Conservation (phyloP, 2,113 vertebrate species). For the Bagarius yarrelli region DNA sequence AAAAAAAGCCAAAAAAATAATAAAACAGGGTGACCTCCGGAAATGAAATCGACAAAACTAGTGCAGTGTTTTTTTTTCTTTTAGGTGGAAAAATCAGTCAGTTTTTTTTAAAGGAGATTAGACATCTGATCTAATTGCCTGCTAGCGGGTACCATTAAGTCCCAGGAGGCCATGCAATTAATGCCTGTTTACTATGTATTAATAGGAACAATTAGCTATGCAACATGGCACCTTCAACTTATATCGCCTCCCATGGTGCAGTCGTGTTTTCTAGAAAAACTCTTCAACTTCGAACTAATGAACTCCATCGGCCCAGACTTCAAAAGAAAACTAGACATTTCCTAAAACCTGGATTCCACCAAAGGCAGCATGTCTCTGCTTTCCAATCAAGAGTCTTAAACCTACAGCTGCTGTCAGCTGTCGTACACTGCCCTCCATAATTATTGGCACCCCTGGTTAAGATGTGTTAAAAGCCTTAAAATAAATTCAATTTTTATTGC, state of each 20-base stretch:
- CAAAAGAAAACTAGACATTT: no score
- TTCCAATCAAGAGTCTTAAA: neutral
- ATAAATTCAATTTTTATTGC: no score
- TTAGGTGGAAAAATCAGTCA: constrained; percentile 32
- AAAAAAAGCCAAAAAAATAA: neutral
- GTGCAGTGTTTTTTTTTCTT: neutral
- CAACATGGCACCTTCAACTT: neutral
- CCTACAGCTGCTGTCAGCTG: neutral
- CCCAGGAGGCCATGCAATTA: constrained; percentile 37
- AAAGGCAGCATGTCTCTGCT: neutral
- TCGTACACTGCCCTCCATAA: neutral
- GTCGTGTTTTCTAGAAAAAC: neutral
- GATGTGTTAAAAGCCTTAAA: no score
- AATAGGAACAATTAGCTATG: constrained; percentile 40
- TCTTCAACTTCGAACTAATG: neutral
- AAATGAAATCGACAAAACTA: constrained; percentile 1
- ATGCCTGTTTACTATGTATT: constrained; percentile 34
- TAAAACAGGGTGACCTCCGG: neutral
- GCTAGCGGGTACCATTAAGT: constrained; percentile 48
- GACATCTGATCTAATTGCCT: constrained; percentile 47
- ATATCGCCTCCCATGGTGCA: neutral
- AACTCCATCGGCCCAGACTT: neutral
- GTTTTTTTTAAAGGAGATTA: constrained; percentile 27
- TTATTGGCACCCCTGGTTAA: no score
- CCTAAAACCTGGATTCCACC: neutral